Base-by-base conservation (phyloP, 2,888 invertebrate species). In the Limenitis camilla region DNA sequence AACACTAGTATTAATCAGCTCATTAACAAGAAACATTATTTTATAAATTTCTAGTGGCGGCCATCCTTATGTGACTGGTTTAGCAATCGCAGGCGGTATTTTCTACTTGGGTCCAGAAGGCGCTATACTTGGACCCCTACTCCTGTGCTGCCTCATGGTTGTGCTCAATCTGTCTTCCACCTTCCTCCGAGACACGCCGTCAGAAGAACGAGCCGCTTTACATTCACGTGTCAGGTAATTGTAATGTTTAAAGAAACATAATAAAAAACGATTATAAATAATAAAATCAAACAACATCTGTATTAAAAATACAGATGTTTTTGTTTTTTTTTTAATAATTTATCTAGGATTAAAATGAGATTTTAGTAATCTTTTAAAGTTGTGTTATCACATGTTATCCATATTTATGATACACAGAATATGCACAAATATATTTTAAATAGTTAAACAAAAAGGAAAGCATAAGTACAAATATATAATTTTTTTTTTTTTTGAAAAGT, bases 71-170 rank as follows among this genome's bases (percentile, higher is more conserved):
- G 90, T 99, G 58, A 98, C 98, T 6, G 99, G 98, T 33, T 87
- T 99, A 49, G 96, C 99, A 2, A 97, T 99, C 70, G 98, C 98
- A 11, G 99, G 99, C 8, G 99, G 99, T 42, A 96, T 99, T 72
- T 97, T 98, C 82, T 99, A 97, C 90, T 88, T 98, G 62, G 99
- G 99, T 0, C 93, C 97, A 52, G 96, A 98, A 81, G 99, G 99
- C 0, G 98, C 98, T 1, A 96, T 99, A 62, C 93, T 99, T 55
- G 99, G 99, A 0, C 99, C 99, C 0, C 89, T 99, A 31, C 89
- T 99, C 45, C 90, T 99, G 0, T 99, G 99, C 78, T 95, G 95
- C 67, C 92, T 99, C 49, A 94, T 98, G 82, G 98, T 98, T 2
- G 94, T 95, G 10, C 92, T 97, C 60, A 96, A 97, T 78, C 89